These are phyloP conservation scores for Polietes domitor DNA, from an alignment of 2,888 invertebrate genomes.

Conservation along the genomic window DNA sequence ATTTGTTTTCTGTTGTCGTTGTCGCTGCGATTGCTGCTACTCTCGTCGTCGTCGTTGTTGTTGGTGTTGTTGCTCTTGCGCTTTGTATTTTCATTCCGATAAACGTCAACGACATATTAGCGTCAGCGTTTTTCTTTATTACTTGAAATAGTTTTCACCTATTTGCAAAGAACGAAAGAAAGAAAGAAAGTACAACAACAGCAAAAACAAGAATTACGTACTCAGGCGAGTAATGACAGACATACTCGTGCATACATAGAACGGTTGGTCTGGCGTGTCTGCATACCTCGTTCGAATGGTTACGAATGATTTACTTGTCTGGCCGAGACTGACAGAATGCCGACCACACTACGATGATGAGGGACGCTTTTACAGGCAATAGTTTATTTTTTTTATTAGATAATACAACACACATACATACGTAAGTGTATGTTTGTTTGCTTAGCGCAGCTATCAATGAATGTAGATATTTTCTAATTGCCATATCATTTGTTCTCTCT, in stretches of 20 bases:
- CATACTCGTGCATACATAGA: not conserved
- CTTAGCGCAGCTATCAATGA: too few species aligned
- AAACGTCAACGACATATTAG: constrained; percentile 65
- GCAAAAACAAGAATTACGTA: not conserved
- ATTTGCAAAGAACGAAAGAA: not conserved
- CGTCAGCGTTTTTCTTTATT: constrained; percentile 48
- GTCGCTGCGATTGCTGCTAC: constrained; percentile 41
- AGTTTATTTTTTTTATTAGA: not conserved
- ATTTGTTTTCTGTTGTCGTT: constrained; percentile 47
- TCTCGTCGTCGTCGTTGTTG: constrained; percentile 43
- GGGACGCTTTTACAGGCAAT: not conserved
- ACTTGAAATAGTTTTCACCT: constrained; percentile 47
- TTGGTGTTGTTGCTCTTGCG: constrained; percentile 44
- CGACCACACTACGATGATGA: not conserved
- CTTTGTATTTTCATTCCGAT: constrained; percentile 64
- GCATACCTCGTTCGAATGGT: not conserved
- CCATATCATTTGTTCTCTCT: too few species aligned
- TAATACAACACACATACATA: not conserved
- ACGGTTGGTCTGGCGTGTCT: not conserved
- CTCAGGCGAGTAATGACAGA: not conserved
- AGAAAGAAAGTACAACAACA: not conserved
- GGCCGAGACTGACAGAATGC: not conserved
- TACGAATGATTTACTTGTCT: not conserved
- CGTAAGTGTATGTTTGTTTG: too few species aligned
- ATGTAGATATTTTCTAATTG: too few species aligned